These are phyloP conservation scores for Luperina nickerlii DNA, from an alignment of 2,888 invertebrate genomes.

Conservation along the genomic window DNA sequence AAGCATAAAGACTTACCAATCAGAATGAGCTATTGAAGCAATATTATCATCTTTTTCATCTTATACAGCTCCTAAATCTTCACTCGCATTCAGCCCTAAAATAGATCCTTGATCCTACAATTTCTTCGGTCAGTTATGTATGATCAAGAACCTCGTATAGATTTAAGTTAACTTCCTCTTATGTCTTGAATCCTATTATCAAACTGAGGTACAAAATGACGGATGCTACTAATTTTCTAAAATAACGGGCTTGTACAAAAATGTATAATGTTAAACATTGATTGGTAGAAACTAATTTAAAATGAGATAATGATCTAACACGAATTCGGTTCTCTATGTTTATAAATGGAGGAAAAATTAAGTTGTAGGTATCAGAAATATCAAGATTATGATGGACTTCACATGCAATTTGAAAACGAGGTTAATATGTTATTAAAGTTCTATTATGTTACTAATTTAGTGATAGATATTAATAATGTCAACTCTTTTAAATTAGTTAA, in stretches of 20 bases:
- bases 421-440: constrained; percentile 25
- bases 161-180: not conserved
- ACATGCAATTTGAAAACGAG: constrained; percentile 18
- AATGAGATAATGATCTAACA: constrained; percentile 7
- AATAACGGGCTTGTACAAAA: constrained; percentile 55
- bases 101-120: too few relatives aligned
- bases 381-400: constrained; percentile 8
- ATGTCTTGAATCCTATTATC: too few relatives aligned
- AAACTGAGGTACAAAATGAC: constrained; percentile 44
- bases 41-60: not conserved
- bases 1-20: too few relatives aligned
- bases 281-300: constrained; percentile 52
- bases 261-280: constrained; percentile 22
- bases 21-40: too few relatives aligned
- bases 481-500: constrained; percentile 3
- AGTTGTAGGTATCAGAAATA: constrained; percentile 14
- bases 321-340: not conserved
- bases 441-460: not conserved
- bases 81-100: not conserved
- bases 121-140: not conserved
- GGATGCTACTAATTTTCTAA: constrained; percentile 53
- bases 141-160: not conserved
- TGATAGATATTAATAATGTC: not conserved
- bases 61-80: not conserved
- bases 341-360: constrained; percentile 18